Conservation (phyloP, 2,888 invertebrate genomes). For the Calliopum simillimum region DNA sequence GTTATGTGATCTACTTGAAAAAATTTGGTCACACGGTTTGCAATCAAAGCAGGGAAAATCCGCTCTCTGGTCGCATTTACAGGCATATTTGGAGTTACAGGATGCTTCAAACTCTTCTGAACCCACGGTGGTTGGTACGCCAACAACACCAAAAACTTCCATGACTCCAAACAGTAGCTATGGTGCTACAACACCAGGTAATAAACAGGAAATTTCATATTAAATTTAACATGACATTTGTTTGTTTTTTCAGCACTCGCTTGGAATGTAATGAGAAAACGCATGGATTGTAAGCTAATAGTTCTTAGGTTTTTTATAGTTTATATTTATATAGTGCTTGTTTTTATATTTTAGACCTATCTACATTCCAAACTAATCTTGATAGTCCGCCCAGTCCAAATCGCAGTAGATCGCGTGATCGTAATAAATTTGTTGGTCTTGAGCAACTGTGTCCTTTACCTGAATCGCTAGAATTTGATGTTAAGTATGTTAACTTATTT, state of each 20-base stretch:
- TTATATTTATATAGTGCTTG: background rate
- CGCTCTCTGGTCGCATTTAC: constrained; percentile 95
- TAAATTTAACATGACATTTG: constrained; percentile 8
- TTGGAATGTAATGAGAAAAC: constrained; percentile 92
- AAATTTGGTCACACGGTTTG: constrained; percentile 97
- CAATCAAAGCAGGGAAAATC: constrained; percentile 97
- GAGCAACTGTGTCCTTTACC: constrained; percentile 74
- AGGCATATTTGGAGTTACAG: constrained; percentile 88
- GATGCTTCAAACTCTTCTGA: constrained; percentile 69
- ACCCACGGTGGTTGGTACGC: constrained; percentile 35
- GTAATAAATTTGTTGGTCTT: constrained; percentile 67
- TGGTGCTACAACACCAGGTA: constrained; percentile 52
- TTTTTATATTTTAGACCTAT: constrained; percentile 72
- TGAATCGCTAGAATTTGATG: constrained; percentile 87
- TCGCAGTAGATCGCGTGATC: constrained; percentile 67
- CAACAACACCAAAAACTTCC: constrained; percentile 45
- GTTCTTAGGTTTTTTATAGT: background rate
- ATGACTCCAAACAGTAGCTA: constrained; percentile 44
- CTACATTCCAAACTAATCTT: constrained; percentile 81
- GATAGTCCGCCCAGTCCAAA: constrained; percentile 70
- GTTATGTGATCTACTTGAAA: constrained; percentile 94
- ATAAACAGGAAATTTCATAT: background rate
- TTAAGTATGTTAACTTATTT: constrained; percentile 72
- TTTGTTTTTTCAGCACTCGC: constrained; percentile 77
- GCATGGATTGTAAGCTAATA: constrained; percentile 86